Percentiles rank a stretch among this genome's conserved stretches.
phyloP scores from a whole-genome alignment of 2,888 invertebrate species.

The Eurytoma californica region DNA sequence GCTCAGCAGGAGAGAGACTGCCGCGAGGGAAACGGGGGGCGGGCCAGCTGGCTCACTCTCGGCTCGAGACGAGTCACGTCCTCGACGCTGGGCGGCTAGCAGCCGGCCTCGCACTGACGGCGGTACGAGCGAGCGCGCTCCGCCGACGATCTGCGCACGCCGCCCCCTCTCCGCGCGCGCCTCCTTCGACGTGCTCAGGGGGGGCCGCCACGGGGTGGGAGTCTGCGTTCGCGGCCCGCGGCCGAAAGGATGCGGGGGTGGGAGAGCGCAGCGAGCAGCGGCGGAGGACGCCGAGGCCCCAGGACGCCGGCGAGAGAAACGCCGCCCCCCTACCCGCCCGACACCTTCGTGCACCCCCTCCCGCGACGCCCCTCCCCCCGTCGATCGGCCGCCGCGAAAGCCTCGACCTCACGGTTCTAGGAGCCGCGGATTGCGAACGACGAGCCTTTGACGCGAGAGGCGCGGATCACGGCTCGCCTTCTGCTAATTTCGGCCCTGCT shows the following conservation, averaged over 20 bases:
- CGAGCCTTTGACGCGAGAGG: too few species aligned
- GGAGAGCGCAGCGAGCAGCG: too few species aligned
- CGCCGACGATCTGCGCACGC: background rate
- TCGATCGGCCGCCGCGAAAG: conserved; percentile 13
- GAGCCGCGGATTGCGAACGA: conserved; percentile 4
- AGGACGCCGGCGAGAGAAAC: too few species aligned
- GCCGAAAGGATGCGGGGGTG: too few species aligned
- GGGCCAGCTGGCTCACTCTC: background rate
- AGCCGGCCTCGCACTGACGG: conserved; percentile 73
- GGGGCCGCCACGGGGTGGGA: too few species aligned
- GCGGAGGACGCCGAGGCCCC: too few species aligned
- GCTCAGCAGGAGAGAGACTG: too few species aligned
- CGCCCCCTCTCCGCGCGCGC: too few species aligned
- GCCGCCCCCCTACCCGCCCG: background rate
- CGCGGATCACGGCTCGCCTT: too few species aligned
- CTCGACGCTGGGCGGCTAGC: conserved; percentile 72
- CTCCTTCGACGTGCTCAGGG: background rate
- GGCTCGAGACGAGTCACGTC: conserved; percentile 51
- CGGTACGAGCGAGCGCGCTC: conserved; percentile 1
- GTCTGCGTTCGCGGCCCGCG: too few species aligned
- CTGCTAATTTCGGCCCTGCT: too few species aligned
- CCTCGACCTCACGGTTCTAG: too few species aligned
- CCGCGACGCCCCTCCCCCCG: conserved; percentile 10
- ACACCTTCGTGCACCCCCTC: background rate
- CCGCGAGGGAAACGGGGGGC: background rate